phyloP scores from a whole-genome alignment of 2,888 invertebrate genomes.

The Coenonympha arcania region DNA sequence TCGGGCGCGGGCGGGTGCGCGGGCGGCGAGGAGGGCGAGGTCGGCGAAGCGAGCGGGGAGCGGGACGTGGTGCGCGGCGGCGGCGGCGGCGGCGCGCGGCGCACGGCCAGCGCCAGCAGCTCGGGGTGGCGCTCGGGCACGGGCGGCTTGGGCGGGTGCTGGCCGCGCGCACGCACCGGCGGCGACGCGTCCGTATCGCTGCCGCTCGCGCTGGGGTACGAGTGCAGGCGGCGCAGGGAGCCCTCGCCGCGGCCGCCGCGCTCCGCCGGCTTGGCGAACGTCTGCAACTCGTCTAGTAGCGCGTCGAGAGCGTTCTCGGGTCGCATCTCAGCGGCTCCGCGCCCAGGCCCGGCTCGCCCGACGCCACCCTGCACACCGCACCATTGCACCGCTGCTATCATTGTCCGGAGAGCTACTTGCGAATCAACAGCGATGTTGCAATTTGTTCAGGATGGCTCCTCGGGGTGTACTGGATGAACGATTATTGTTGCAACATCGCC shows the following conservation, averaged over 20 bases:
- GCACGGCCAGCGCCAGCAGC: slow-evolving; percentile 79
- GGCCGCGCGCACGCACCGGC: slow-evolving; percentile 78
- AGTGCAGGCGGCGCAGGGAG: slow-evolving; percentile 83
- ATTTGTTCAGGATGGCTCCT: neutral
- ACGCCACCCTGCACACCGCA: slow-evolving; percentile 64
- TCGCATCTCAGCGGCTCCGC: slow-evolving; percentile 66
- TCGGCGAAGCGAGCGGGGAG: slow-evolving; percentile 89
- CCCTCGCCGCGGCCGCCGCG: slow-evolving; percentile 70
- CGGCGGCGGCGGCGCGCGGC: slow-evolving; percentile 89
- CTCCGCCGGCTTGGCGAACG: slow-evolving; percentile 82
- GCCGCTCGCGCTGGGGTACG: slow-evolving; percentile 90
- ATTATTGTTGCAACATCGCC: slow-evolving; percentile 58
- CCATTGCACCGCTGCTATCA: slow-evolving; percentile 60
- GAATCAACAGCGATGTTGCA: slow-evolving; percentile 57
- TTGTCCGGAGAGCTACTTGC: slow-evolving; percentile 48
- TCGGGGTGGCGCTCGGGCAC: slow-evolving; percentile 88
- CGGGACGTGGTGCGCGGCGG: slow-evolving; percentile 93
- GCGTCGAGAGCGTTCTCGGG: slow-evolving; percentile 98
- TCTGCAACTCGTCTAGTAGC: slow-evolving; percentile 94
- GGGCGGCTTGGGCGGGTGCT: slow-evolving; percentile 81
- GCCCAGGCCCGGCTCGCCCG: slow-evolving; percentile 46
- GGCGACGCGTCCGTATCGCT: slow-evolving; percentile 86
- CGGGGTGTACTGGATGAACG: slow-evolving; percentile 17
- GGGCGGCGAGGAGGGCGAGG: slow-evolving; percentile 82
- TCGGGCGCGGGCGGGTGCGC: slow-evolving; percentile 74